Base-by-base conservation (phyloP, 2,888 invertebrate species). In the Lathronympha strigana region DNA sequence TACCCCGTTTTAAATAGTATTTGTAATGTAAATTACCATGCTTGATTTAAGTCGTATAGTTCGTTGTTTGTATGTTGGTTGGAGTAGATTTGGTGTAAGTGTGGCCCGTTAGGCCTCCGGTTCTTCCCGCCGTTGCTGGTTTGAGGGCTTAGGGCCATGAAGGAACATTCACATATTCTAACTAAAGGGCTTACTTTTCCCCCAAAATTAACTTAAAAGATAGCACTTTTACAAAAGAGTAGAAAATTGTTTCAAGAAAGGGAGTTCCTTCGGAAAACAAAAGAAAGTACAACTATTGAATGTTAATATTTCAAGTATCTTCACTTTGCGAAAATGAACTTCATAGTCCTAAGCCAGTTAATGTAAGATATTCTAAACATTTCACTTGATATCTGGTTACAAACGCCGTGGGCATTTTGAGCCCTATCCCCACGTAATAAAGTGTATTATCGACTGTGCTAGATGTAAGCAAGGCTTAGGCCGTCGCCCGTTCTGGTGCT, bases 401-500 rank as follows among this genome's bases (percentile, higher is more conserved):
- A 47, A 36, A 23, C 43, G 43, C n/a, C 23, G 53, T 23, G 28
- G 45, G 19, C 15, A 38, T 0, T 28, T n/a, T 3, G 49, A 49
- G 28, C 49, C 45, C 25, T 54, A 19, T 47, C 13, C 54, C 55
- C 9, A 13, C 11, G 54, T 47, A 17, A 38, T 28, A 55, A 11
- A n/a, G 23, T 49, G 53, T 54, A 47, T 53, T 17, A 25, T 55
- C 5, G 55, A 13, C 15, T 47, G 54, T 50, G 64, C 58, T 53
- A 58, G 63, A 8, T 33, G 50, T 31, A 50, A 50, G 62, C 45
- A 38, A 64, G 45, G 64, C 67, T 69, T 67, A 11, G 54, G 45
- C 68, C 69, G 64, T 69, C 69, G 71, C 68, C 74, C 73, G 69
- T 71, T 69, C 63, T 72, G 74, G 74, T 75, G 74, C 74, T 75